Conservation (phyloP, 37 sponge, comb jelly and placozoan species). For the Aplysina aerophoba region DNA sequence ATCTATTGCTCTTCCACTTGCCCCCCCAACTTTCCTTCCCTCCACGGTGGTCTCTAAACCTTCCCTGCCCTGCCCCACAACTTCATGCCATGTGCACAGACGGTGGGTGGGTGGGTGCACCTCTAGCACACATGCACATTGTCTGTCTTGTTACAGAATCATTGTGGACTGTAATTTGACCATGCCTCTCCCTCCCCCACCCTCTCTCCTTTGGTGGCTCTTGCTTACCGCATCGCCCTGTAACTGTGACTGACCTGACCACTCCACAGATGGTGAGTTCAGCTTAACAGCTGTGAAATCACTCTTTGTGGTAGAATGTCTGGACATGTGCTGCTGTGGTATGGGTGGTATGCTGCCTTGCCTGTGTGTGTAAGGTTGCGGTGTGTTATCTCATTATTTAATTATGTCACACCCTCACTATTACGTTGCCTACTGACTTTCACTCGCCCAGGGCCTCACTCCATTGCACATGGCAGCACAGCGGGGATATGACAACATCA, state of each 20-base stretch:
- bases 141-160: not conserved
- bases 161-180: not conserved
- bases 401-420: too few species aligned
- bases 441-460: constrained; percentile 60
- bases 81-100: constrained; percentile 16
- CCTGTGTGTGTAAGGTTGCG: too few species aligned
- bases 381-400: too few species aligned
- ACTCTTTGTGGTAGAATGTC: too few species aligned
- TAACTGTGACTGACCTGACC: too few species aligned
- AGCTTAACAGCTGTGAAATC: too few species aligned
- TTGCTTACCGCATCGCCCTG: too few species aligned
- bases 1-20: not conserved
- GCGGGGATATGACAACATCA: constrained; percentile 68
- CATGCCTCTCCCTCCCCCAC: not conserved
- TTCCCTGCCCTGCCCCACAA: constrained; percentile 7
- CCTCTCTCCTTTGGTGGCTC: not conserved
- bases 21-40: not conserved
- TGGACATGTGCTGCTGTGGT: too few species aligned
- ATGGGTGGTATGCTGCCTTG: too few species aligned
- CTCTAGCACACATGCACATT: constrained; percentile 34
- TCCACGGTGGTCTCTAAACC: not conserved
- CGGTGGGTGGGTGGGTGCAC: too few species aligned
- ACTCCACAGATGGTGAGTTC: too few species aligned
- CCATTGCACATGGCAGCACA: constrained; percentile 79
- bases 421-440: not conserved